Evolutionary conservation across 2,113 vertebrate genomes (phyloP).

Genomic region (Ailuropoda melanoleuca): DNA sequence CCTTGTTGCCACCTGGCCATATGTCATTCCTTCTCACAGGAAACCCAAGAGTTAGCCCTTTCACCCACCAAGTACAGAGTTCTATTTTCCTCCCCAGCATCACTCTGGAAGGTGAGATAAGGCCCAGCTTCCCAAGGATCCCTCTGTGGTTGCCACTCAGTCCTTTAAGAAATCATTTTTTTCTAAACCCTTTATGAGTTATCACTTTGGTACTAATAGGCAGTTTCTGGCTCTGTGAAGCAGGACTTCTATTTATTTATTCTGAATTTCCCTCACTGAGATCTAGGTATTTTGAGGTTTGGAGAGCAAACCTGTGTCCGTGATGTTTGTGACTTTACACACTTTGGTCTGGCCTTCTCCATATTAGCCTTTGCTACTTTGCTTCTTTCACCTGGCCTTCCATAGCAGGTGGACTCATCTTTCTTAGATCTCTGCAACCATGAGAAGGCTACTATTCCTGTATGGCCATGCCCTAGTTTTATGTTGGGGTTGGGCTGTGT

Average conservation of each 20-base stretch:
- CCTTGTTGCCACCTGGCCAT: neutral
- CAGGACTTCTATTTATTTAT: neutral
- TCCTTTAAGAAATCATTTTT: neutral
- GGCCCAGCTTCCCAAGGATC: neutral
- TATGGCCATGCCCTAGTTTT: slow-evolving; percentile 6
- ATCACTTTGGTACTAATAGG: neutral
- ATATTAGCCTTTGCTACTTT: neutral
- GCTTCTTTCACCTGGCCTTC: slow-evolving; percentile 24
- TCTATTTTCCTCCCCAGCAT: neutral
- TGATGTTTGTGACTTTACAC: neutral
- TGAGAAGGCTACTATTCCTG: neutral
- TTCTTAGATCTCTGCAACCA: slow-evolving; percentile 16
- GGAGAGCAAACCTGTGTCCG: neutral
- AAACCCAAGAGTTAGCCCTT: neutral
- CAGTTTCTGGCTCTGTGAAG: slow-evolving; percentile 3
- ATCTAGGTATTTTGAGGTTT: slow-evolving; percentile 8
- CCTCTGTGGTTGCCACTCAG: neutral
- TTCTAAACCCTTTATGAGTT: slow-evolving; percentile 11
- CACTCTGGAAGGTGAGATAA: neutral
- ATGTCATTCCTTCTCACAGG: neutral
- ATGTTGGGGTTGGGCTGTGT: neutral
- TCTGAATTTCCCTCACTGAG: neutral
- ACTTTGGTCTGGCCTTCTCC: neutral
- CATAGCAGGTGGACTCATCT: neutral
- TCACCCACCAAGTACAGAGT: neutral